Conservation (phyloP, 1,140 invertebrate genomes). For the Hyles euphorbiae region DNA sequence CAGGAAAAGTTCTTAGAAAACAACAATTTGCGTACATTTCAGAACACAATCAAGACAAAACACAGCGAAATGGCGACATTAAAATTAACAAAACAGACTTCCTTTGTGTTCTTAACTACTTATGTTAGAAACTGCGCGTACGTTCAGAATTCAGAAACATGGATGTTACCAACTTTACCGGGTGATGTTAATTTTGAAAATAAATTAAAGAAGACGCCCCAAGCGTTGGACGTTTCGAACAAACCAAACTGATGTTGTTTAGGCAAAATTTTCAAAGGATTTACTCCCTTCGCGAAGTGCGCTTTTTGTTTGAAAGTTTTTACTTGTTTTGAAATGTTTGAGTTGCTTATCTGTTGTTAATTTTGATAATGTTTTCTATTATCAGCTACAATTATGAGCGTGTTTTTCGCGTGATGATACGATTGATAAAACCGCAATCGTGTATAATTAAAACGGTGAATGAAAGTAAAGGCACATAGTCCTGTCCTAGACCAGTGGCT, state of each 20-base stretch:
- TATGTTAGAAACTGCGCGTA: neutral
- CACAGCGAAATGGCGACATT: neutral
- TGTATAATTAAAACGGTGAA: too few species aligned
- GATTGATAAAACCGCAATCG: too few species aligned
- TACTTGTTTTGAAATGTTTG: too few species aligned
- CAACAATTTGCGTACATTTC: neutral
- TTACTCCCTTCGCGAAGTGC: conserved; percentile 26
- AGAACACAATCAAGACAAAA: neutral
- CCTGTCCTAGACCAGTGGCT: too few species aligned
- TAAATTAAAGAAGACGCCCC: conserved; percentile 57
- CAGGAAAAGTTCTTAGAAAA: too few species aligned
- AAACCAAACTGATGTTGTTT: conserved; percentile 50
- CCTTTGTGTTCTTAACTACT: conserved; percentile 12
- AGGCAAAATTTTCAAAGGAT: conserved; percentile 62
- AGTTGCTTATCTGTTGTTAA: too few species aligned
- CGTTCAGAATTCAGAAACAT: neutral
- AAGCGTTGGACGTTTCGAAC: conserved; percentile 35
- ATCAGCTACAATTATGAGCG: too few species aligned
- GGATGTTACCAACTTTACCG: neutral
- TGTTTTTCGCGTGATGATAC: too few species aligned
- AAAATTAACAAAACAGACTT: conserved; percentile 1
- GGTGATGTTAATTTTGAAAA: conserved; percentile 57
- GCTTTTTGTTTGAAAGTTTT: conserved; percentile 47
- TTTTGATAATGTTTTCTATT: too few species aligned
- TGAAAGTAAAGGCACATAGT: too few species aligned